These are phyloP conservation scores for Drosophila bocqueti DNA, from an alignment of 1,140 invertebrate species.

Conservation along the genomic window DNA sequence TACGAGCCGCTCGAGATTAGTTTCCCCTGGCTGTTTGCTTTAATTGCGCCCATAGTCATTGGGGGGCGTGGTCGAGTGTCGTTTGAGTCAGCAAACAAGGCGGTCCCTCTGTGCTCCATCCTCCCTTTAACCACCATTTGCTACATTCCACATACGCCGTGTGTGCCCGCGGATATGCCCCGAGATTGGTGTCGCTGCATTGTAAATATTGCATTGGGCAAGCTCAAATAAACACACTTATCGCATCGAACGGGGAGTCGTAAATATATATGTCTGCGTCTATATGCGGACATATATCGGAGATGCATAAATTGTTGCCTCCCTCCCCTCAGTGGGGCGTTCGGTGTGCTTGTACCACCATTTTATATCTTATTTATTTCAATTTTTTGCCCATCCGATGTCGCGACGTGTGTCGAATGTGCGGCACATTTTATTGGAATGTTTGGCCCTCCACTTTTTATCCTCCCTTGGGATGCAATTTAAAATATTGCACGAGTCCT, in stretches of 20 bases:
- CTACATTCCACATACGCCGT: conserved; percentile 61
- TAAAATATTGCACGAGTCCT: conserved; percentile 69
- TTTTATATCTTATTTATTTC: conserved; percentile 83
- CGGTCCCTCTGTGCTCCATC: background rate
- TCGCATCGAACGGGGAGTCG: conserved; percentile 62
- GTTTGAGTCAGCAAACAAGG: conserved; percentile 66
- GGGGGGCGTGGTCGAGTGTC: conserved; percentile 61
- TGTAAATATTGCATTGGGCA: conserved; percentile 70
- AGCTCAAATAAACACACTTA: conserved; percentile 78
- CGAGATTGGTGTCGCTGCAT: conserved; percentile 64
- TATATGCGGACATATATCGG: conserved; percentile 31
- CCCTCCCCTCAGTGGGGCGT: background rate
- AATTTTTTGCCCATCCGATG: conserved; percentile 74
- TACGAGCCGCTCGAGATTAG: conserved; percentile 79
- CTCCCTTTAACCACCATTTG: conserved; percentile 6
- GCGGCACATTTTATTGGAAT: conserved; percentile 73
- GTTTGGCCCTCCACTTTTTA: conserved; percentile 18
- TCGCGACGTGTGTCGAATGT: conserved; percentile 66
- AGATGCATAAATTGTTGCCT: conserved; percentile 66
- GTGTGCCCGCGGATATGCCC: conserved; percentile 41
- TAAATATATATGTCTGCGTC: conserved; percentile 61
- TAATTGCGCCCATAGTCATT: conserved; percentile 65
- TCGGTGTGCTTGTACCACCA: conserved; percentile 45
- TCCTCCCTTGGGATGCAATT: conserved; percentile 72
- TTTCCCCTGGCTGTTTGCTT: conserved; percentile 72